These are phyloP conservation scores for Amphiprion percula DNA, from an alignment of 2,113 vertebrate genomes.

Conservation along the genomic window DNA sequence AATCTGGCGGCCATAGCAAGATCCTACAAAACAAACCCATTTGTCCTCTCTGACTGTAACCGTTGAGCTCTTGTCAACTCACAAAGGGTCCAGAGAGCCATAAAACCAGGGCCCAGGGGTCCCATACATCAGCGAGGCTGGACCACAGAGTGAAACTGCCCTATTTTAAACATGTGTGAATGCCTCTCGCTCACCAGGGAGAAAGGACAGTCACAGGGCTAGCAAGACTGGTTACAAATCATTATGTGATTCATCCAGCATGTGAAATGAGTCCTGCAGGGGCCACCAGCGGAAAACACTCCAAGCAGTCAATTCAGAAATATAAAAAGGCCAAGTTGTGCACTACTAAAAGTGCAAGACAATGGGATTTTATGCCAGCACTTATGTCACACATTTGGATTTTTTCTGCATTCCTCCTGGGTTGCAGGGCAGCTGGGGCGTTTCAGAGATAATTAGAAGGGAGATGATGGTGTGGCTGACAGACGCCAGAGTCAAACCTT, in stretches of 20 bases:
- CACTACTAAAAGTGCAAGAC: background rate
- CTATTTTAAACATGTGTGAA: constrained; percentile 74
- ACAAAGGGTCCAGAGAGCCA: constrained; percentile 70
- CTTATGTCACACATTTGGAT: background rate
- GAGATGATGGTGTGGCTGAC: constrained; percentile 15
- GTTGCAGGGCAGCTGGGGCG: constrained; percentile 1
- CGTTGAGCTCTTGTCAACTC: constrained; percentile 58
- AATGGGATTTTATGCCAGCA: background rate
- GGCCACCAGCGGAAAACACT: constrained; percentile 21
- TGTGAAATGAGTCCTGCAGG: constrained; percentile 53
- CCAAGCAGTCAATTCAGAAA: constrained; percentile 4
- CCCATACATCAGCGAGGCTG: constrained; percentile 50
- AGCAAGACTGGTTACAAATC: constrained; percentile 59
- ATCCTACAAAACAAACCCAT: constrained; percentile 64
- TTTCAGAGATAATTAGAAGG: constrained; percentile 40
- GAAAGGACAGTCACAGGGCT: constrained; percentile 59
- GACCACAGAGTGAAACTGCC: constrained; percentile 53
- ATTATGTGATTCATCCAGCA: constrained; percentile 37
- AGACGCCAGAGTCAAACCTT: constrained; percentile 40
- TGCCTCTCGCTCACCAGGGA: constrained; percentile 72
- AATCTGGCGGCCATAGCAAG: constrained; percentile 40
- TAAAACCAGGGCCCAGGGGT: constrained; percentile 67
- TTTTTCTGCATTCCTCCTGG: background rate
- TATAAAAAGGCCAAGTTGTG: background rate
- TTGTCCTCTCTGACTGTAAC: constrained; percentile 66